Evolutionary conservation across 2,888 invertebrate genomes (phyloP), one percentile per base, ranked within the genome.

Genomic region (Drosophila quinaria): DNA sequence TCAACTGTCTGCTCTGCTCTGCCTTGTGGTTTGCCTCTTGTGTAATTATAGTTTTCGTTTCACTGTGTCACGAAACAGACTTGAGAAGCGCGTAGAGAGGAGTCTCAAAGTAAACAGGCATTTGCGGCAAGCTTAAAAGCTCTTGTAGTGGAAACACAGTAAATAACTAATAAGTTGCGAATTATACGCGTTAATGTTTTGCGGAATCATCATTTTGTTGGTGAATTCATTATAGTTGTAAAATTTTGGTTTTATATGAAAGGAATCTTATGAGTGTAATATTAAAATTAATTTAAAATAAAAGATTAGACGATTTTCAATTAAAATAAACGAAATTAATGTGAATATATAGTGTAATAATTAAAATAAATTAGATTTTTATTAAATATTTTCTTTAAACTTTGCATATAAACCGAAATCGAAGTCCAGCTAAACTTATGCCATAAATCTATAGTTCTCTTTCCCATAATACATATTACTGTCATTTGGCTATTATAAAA

Each of bases 11-110:
- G 59, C 15, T 42, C 73, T 67, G 59, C 15, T 42, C 68, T 41
- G 62, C 39, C 70, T 69, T 87, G 86, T 50, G 88, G 84, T 74
- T 86, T 88, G 70, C 54, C 63, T 70, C 50, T 52, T 37, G 51
- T 74, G 75, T 80, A 85, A 84, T 84, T 84, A 87, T 87, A 87
- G 83, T 84, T 87, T 74, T 68, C 58, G 42, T 67, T 78, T 59
- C 51, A 52, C 60, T 52, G 33, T 52, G 52, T 62, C 62, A 68
- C 50, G 62, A 58, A 63, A 64, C 63, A 37, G 46, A 19, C 44
- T 35, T 55, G 70, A 74, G 42, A 52, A 52, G 17, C 50, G 19
- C 46, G 37, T 17, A 58, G 50, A 55, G 15, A 41, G 44, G 31
- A 15, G 47, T 33, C 31, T n/a, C 19, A 41, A 31, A 33, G 37